Evolutionary conservation across 2,888 invertebrate species (phyloP).

Genomic region (Drosophila paranaensis): DNA sequence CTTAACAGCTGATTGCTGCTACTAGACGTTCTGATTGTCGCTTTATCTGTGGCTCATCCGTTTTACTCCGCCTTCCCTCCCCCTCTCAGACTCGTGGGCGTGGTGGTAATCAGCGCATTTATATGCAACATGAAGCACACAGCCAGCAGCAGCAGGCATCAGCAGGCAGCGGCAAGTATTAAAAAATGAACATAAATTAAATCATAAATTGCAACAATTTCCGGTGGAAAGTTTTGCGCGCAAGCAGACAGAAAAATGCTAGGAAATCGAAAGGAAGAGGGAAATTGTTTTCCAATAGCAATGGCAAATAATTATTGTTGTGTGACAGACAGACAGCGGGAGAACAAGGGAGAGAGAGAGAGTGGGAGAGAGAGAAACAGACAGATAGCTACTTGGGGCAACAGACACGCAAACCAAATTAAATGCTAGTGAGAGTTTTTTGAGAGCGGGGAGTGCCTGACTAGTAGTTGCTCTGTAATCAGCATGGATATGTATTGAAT

Average conservation of each 20-base stretch:
- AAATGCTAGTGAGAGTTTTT: slow-evolving; percentile 24
- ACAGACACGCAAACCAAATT: slow-evolving; percentile 58
- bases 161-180: slow-evolving; percentile 45
- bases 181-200: slow-evolving; percentile 76
- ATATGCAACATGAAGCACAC: slow-evolving; percentile 66
- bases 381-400: slow-evolving; percentile 9
- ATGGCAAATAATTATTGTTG: slow-evolving; percentile 73
- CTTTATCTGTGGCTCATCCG: slow-evolving; percentile 39
- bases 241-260: slow-evolving; percentile 48
- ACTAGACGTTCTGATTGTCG: slow-evolving; percentile 58
- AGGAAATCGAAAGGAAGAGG: slow-evolving; percentile 71
- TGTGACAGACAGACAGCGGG: slow-evolving; percentile 19
- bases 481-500: fast-evolving
- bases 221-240: slow-evolving; percentile 59
- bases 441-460: neutral
- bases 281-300: slow-evolving; percentile 75
- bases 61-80: slow-evolving; percentile 8
- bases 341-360: slow-evolving; percentile 12
- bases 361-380: neutral
- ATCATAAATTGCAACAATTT: slow-evolving; percentile 79
- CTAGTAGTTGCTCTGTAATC: neutral
- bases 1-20: slow-evolving; percentile 47
- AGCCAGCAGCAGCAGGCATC: slow-evolving; percentile 8
- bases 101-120: slow-evolving; percentile 72
- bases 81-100: slow-evolving; percentile 27